Evolutionary conservation across 2,888 invertebrate genomes (phyloP).

Genomic region (Anorthoa munda): DNA sequence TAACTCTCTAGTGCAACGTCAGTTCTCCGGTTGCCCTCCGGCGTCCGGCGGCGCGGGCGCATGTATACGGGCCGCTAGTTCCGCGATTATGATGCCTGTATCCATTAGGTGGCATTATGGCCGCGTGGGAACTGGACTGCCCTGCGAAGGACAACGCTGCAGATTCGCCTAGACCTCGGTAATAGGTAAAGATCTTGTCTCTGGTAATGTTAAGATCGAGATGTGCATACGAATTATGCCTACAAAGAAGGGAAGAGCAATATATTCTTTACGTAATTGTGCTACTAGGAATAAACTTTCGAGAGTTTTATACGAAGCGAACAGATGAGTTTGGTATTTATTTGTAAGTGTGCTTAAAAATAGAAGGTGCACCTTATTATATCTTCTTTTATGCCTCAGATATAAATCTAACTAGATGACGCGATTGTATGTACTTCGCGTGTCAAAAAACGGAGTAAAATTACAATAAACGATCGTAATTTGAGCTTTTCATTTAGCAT

Average conservation of each 20-base stretch:
- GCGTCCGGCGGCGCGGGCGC: slow-evolving; percentile 35
- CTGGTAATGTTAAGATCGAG: background rate
- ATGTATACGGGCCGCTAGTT: slow-evolving; percentile 44
- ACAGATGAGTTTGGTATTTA: no score
- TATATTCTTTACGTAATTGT: no score
- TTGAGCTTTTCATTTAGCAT: no score
- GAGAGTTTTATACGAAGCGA: no score
- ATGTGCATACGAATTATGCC: background rate
- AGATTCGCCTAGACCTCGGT: slow-evolving; percentile 45
- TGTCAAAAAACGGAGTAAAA: no score
- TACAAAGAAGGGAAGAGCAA: background rate
- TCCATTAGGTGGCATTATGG: slow-evolving; percentile 71
- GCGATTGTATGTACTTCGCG: no score
- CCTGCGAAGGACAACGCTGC: slow-evolving; percentile 67
- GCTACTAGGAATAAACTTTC: no score
- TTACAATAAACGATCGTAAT: no score
- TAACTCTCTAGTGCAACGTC: background rate
- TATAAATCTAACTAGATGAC: no score
- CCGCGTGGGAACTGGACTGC: slow-evolving; percentile 82
- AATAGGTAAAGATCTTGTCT: background rate
- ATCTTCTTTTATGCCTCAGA: no score
- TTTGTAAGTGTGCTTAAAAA: no score
- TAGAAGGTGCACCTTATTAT: no score
- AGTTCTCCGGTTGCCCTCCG: slow-evolving; percentile 1
- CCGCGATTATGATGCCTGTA: slow-evolving; percentile 71